Conservation (phyloP, 2,888 invertebrate genomes). For the Pycnomerus fuliginosus region DNA sequence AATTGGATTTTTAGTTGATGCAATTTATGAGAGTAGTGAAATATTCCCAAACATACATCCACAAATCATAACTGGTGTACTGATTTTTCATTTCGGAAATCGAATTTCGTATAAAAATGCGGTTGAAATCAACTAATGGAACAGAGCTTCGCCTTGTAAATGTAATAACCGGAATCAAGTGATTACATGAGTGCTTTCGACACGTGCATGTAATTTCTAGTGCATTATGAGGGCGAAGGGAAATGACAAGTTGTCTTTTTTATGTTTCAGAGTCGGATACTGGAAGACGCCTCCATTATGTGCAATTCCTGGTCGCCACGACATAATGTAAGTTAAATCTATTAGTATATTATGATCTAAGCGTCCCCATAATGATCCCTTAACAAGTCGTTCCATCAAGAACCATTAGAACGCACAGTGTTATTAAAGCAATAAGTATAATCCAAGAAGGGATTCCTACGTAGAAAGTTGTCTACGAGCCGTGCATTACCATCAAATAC, state of each 20-base stretch:
- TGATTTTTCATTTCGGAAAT: too few relatives aligned
- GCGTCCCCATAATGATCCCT: background rate
- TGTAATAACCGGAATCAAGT: slow-evolving; percentile 30
- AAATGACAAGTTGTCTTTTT: too few relatives aligned
- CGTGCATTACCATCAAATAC: slow-evolving; percentile 38
- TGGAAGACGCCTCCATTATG: slow-evolving; percentile 88
- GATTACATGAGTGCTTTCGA: slow-evolving; percentile 30
- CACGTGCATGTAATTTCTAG: slow-evolving; percentile 31
- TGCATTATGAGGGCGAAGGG: slow-evolving; percentile 20
- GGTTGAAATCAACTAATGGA: too few relatives aligned
- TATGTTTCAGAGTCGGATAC: slow-evolving; percentile 80
- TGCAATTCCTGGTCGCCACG: slow-evolving; percentile 90
- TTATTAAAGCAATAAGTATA: slow-evolving; percentile 39
- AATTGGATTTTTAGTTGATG: too few relatives aligned
- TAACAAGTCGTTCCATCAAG: slow-evolving; percentile 28
- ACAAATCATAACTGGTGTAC: too few relatives aligned
- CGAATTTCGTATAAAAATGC: too few relatives aligned
- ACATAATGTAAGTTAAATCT: slow-evolving; percentile 74
- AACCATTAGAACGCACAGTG: slow-evolving; percentile 34
- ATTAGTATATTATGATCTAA: background rate
- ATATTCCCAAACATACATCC: too few relatives aligned
- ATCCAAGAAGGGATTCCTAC: slow-evolving; percentile 31
- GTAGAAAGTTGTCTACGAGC: slow-evolving; percentile 19
- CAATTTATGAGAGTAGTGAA: too few relatives aligned
- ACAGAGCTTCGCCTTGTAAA: too few relatives aligned